These are phyloP conservation scores for Anarrhichthys ocellatus DNA, from an alignment of 2,113 vertebrate genomes.

Conservation along the genomic window DNA sequence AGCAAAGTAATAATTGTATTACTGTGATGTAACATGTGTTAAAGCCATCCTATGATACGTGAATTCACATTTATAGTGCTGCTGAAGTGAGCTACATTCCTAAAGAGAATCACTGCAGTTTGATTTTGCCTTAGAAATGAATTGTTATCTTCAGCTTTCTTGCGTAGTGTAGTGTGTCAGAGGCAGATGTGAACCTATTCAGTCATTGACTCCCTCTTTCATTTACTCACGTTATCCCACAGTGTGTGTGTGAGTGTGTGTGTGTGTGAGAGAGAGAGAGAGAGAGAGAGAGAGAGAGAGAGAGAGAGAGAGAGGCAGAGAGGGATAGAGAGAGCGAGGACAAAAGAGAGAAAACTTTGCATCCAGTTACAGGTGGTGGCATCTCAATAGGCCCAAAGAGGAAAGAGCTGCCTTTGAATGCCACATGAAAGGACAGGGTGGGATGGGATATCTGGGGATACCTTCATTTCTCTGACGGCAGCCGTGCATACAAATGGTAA, in stretches of 20 bases:
- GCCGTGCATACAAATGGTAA: slow-evolving; percentile 87
- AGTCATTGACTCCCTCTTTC: slow-evolving; percentile 39
- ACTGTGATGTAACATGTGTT: not conserved
- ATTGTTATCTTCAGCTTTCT: not conserved
- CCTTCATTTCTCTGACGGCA: slow-evolving; percentile 79
- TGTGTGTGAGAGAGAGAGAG: not conserved
- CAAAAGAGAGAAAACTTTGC: slow-evolving; percentile 78
- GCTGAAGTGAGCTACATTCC: not conserved
- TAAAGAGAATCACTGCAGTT: not conserved
- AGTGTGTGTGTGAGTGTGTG: slow-evolving; percentile 27
- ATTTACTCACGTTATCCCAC: slow-evolving; percentile 45
- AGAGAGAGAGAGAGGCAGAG: not conserved
- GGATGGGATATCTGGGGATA: slow-evolving; percentile 83
- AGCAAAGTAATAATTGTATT: not conserved
- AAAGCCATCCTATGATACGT: not conserved
- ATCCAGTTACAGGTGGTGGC: slow-evolving; percentile 85
- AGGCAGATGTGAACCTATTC: slow-evolving; percentile 40
- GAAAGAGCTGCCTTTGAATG: slow-evolving; percentile 82
- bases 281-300: not conserved
- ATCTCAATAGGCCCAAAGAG: slow-evolving; percentile 81
- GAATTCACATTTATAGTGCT: not conserved
- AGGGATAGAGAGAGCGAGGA: slow-evolving; percentile 21
- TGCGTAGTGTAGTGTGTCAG: slow-evolving; percentile 12
- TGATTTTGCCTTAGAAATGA: not conserved
- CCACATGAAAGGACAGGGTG: slow-evolving; percentile 81